Conservation (phyloP, 2,797 vertebrate species). For the Chloroceryle amazona region DNA sequence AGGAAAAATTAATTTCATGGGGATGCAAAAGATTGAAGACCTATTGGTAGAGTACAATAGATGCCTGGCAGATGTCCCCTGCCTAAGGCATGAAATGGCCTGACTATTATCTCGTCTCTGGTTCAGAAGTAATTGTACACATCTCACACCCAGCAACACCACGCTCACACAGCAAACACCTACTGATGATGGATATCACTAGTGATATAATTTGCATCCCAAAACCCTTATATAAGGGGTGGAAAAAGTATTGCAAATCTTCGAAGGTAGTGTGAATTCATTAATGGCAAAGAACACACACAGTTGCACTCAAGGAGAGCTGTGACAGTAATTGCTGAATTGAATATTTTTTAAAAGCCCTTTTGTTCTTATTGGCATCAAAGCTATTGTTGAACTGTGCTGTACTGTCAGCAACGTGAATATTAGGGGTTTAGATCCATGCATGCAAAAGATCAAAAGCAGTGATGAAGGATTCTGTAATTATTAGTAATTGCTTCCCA, state of each 20-base stretch:
- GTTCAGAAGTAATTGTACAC: conserved; percentile 59
- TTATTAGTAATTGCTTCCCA: conserved; percentile 80
- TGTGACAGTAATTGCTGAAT: conserved; percentile 75
- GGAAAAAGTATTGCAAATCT: background rate
- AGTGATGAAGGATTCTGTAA: conserved; percentile 75
- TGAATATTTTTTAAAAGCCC: conserved; percentile 72
- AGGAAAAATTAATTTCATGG: conserved; percentile 72
- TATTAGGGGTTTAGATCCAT: conserved; percentile 44
- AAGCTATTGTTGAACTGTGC: conserved; percentile 64
- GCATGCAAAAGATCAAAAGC: conserved; percentile 68
- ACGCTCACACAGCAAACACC: background rate
- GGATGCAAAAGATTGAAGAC: conserved; percentile 53
- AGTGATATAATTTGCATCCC: background rate
- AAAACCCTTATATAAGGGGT: background rate
- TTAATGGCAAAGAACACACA: conserved; percentile 69
- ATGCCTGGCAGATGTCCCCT: conserved; percentile 22
- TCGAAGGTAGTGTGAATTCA: conserved; percentile 47
- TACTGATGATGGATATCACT: conserved; percentile 9
- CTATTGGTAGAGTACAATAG: conserved; percentile 39
- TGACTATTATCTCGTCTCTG: conserved; percentile 46
- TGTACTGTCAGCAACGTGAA: conserved; percentile 62
- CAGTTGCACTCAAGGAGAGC: conserved; percentile 57
- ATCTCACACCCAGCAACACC: background rate
- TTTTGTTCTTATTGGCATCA: conserved; percentile 72
- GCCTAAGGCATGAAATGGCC: conserved; percentile 46